These are phyloP conservation scores for Cheilosia variabilis DNA, from an alignment of 2,888 invertebrate species.

Conservation along the genomic window DNA sequence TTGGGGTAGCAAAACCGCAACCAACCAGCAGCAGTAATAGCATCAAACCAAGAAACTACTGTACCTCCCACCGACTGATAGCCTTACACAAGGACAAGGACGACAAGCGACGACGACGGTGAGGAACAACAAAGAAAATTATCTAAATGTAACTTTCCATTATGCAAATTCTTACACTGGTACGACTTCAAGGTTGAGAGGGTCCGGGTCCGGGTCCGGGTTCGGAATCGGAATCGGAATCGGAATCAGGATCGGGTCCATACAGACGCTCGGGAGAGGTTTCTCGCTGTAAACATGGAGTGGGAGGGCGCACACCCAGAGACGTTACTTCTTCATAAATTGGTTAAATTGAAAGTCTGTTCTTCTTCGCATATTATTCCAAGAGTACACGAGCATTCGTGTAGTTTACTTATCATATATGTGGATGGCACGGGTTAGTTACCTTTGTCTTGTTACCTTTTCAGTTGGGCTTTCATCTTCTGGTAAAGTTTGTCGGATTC, in stretches of 20 bases:
- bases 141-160: constrained; percentile 76
- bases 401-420: constrained; percentile 58
- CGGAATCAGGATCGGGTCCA: constrained; percentile 1
- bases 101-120: constrained; percentile 7
- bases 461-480: constrained; percentile 62
- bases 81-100: constrained; percentile 8
- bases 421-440: constrained; percentile 66
- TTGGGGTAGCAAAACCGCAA: constrained; percentile 69
- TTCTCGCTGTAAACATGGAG: not conserved
- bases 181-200: constrained; percentile 71
- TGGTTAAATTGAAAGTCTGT: constrained; percentile 73
- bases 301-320: not conserved
- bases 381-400: constrained; percentile 43
- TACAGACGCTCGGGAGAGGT: not conserved
- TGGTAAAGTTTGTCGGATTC: constrained; percentile 48
- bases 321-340: constrained; percentile 69
- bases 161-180: constrained; percentile 72
- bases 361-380: constrained; percentile 48
- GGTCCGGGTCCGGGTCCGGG: not conserved
- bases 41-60: constrained; percentile 64
- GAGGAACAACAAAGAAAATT: constrained; percentile 75
- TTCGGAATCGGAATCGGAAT: not conserved
- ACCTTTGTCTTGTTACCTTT: constrained; percentile 68
- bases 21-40: constrained; percentile 64
- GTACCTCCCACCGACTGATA: not conserved